Conservation (phyloP, 2,888 invertebrate genomes). For the Cerastis rubricosa region DNA sequence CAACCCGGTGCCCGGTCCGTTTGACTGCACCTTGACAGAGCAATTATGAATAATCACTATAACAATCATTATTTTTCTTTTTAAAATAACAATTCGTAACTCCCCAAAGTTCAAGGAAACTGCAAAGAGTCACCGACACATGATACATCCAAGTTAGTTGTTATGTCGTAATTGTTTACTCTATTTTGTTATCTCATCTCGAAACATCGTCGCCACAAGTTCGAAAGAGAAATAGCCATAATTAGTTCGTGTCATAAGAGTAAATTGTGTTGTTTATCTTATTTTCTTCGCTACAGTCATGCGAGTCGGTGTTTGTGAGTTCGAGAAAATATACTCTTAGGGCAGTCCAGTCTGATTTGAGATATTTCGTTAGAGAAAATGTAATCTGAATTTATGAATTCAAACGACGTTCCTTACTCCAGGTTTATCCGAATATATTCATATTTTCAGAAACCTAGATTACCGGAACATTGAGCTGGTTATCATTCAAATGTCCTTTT, state of each 20-base stretch:
- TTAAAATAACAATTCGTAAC: background rate
- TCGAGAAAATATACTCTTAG: background rate
- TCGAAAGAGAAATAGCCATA: slow-evolving; percentile 33
- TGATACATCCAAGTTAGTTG: background rate
- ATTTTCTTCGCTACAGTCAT: slow-evolving; percentile 8
- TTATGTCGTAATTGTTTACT: background rate
- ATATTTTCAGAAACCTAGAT: slow-evolving; percentile 8
- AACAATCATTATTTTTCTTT: background rate
- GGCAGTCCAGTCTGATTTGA: background rate
- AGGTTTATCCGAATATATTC: slow-evolving; percentile 11
- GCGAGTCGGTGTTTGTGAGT: slow-evolving; percentile 3
- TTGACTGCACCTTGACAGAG: background rate
- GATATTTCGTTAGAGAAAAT: slow-evolving; percentile 24
- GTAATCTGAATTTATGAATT: slow-evolving; percentile 48
- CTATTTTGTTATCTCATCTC: slow-evolving; percentile 10
- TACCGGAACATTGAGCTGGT: slow-evolving; percentile 25
- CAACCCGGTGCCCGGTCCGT: background rate
- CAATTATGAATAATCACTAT: background rate
- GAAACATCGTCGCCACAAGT: slow-evolving; percentile 18
- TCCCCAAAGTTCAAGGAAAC: background rate
- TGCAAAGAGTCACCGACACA: background rate
- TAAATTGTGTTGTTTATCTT: slow-evolving; percentile 37
- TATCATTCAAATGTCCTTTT: slow-evolving; percentile 43
- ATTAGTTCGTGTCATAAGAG: slow-evolving; percentile 43
- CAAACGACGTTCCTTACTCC: slow-evolving; percentile 18